These are phyloP conservation scores for Indicator maculatus DNA, from an alignment of 2,113 vertebrate species.

Conservation along the genomic window DNA sequence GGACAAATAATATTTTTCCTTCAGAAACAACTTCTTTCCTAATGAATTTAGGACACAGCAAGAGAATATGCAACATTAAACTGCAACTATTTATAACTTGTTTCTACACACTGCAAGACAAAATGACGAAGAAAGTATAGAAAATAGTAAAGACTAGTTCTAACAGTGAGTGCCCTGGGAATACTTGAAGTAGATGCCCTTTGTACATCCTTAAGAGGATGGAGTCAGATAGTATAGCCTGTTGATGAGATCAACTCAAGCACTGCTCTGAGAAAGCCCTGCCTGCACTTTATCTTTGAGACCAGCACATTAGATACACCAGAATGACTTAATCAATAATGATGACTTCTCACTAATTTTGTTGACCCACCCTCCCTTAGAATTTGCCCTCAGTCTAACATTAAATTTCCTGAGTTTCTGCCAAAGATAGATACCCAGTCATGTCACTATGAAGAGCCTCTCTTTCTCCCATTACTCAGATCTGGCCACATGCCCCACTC, in stretches of 20 bases:
- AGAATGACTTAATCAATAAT: not conserved
- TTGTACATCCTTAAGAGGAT: not conserved
- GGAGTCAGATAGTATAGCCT: not conserved
- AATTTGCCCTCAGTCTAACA: not conserved
- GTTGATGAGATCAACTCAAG: not conserved
- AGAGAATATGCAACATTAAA: not conserved
- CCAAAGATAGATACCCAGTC: not conserved
- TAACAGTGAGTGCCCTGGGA: not conserved
- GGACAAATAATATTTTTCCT: not conserved
- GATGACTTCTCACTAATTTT: not conserved
- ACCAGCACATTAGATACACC: not conserved
- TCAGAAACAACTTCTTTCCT: not conserved
- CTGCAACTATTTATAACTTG: not conserved
- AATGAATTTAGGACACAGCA: not conserved
- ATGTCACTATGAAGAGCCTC: not conserved
- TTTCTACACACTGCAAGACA: not conserved
- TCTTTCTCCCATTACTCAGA: not conserved
- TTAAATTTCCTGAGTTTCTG: not conserved
- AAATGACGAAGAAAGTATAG: not conserved
- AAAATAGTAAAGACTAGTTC: not conserved
- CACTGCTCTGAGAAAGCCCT: not conserved
- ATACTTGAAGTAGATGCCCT: not conserved
- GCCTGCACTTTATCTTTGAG: not conserved
- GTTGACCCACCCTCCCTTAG: not conserved
- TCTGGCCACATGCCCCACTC: accelerated